Conservation (phyloP, 2,113 vertebrate genomes). For the Macroglossus sobrinus region DNA sequence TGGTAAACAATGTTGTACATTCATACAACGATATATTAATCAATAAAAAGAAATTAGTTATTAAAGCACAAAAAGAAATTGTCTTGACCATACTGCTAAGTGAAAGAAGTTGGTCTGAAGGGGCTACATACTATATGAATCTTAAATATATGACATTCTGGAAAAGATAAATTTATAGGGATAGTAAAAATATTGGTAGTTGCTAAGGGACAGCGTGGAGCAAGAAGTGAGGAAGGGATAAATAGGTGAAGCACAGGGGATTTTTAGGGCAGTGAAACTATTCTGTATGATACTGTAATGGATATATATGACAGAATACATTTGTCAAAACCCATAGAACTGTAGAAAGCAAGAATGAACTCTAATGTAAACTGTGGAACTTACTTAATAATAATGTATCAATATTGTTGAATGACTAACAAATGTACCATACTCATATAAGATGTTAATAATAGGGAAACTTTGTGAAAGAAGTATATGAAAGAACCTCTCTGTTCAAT, state of each 20-base stretch:
- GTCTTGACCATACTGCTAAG: neutral
- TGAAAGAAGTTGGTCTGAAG: conserved; percentile 4
- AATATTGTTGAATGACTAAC: neutral
- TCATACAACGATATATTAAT: neutral
- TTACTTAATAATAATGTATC: neutral
- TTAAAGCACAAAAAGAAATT: neutral
- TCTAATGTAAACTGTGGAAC: neutral
- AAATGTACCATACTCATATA: neutral
- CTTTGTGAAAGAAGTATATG: neutral
- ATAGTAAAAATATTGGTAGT: neutral
- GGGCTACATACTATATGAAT: neutral
- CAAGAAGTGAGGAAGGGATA: neutral
- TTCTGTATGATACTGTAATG: neutral
- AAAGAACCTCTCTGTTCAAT: neutral
- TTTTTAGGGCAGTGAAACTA: neutral
- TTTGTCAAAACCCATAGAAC: neutral
- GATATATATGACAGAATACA: neutral
- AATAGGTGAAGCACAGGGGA: neutral
- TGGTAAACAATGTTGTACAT: neutral
- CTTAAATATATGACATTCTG: neutral
- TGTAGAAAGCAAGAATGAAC: neutral
- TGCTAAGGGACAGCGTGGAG: neutral
- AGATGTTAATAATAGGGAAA: neutral
- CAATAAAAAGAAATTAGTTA: neutral
- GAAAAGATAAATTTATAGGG: neutral